These are phyloP conservation scores for Phalacrocorax pelagicus DNA, from an alignment of 2,113 vertebrate genomes.

Conservation along the genomic window DNA sequence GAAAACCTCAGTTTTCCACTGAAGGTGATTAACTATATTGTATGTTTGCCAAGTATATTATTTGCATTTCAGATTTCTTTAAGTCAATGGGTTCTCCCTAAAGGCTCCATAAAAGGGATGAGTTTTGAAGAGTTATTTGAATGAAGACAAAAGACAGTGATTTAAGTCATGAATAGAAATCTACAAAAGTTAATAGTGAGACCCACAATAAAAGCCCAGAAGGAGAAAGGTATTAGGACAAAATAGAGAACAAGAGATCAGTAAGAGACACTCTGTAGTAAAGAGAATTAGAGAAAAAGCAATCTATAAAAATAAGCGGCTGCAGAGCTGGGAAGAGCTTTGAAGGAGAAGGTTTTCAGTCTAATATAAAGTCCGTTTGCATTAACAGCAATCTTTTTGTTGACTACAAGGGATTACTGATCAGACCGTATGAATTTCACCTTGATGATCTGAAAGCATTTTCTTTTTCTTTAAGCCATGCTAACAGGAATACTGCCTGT, in stretches of 20 bases:
- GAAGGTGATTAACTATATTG: background rate
- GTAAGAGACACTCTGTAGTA: background rate
- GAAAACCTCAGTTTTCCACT: background rate
- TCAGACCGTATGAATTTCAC: background rate
- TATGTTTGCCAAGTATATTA: background rate
- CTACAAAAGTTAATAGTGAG: background rate
- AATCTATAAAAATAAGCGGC: background rate
- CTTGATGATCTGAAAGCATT: background rate
- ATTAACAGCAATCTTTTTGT: background rate
- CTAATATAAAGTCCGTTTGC: background rate
- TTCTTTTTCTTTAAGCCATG: background rate
- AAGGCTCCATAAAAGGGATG: background rate
- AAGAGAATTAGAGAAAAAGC: background rate
- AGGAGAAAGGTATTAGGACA: background rate
- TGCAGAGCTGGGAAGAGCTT: background rate
- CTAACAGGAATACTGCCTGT: background rate
- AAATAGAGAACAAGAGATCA: background rate
- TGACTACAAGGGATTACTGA: background rate
- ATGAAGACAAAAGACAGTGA: background rate
- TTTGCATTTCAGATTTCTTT: constrained; percentile 7
- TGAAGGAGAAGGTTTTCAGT: background rate
- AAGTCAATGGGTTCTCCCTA: background rate
- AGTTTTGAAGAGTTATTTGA: constrained; percentile 11
- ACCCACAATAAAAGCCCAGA: background rate
- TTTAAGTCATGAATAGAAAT: background rate